Evolutionary conservation across 1,140 invertebrate genomes (phyloP).

Genomic region (Acyrthosiphon pisum): DNA sequence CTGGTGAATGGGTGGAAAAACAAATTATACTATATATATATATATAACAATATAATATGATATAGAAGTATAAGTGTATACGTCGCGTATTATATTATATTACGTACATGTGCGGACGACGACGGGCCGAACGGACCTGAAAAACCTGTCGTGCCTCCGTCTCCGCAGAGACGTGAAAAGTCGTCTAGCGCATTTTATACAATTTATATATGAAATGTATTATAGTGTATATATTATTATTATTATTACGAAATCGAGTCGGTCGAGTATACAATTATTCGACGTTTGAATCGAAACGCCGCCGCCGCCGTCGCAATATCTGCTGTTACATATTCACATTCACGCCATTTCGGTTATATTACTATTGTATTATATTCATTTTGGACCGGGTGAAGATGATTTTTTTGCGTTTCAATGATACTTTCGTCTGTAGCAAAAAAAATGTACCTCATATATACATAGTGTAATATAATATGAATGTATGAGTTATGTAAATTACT

Average conservation of each 20-base stretch:
- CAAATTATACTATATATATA: neutral
- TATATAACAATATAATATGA: neutral
- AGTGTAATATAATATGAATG: too few relatives aligned
- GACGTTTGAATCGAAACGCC: neutral
- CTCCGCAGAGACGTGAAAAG: neutral
- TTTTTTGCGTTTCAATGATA: neutral
- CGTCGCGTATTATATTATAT: neutral
- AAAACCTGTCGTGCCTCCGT: neutral
- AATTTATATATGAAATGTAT: neutral
- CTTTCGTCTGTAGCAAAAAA: neutral
- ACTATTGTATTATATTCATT: neutral
- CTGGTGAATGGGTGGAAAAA: neutral
- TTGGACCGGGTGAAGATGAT: neutral
- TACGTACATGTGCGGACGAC: neutral
- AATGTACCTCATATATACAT: too few relatives aligned
- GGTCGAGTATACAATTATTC: neutral
- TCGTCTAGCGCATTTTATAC: neutral
- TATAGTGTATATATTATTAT: neutral
- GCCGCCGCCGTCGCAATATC: neutral
- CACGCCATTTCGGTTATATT: neutral
- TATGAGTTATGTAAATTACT: too few relatives aligned
- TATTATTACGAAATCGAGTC: neutral
- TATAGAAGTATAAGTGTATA: neutral
- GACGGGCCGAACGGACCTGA: neutral
- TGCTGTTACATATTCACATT: neutral